phyloP scores from a whole-genome alignment of 2,113 vertebrate genomes.

The Peromyscus leucopus region DNA sequence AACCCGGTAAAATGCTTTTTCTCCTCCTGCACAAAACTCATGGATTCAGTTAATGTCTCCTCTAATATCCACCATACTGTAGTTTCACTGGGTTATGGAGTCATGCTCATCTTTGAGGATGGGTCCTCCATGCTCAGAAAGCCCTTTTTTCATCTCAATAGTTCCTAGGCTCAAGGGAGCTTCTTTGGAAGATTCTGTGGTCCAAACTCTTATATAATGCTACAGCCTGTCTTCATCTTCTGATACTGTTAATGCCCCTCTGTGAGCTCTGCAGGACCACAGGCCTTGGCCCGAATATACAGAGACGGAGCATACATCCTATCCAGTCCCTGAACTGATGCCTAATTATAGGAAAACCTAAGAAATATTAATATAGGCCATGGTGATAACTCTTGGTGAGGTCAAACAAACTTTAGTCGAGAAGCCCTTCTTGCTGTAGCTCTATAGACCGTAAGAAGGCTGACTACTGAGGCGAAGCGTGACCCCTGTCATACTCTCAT shows the following conservation, averaged over 20 bases:
- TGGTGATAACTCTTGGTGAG: neutral
- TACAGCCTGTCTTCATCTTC: neutral
- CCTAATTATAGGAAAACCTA: neutral
- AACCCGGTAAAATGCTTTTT: neutral
- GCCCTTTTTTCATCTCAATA: neutral
- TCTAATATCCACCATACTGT: neutral
- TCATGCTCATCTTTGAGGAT: neutral
- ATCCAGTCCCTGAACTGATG: neutral
- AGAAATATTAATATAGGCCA: neutral
- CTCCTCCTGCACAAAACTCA: neutral
- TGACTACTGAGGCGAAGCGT: neutral
- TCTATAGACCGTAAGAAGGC: neutral
- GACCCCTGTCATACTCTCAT: neutral
- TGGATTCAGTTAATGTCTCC: neutral
- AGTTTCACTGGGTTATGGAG: neutral
- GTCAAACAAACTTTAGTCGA: neutral
- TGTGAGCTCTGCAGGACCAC: neutral
- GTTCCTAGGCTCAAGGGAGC: neutral
- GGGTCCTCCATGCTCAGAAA: neutral
- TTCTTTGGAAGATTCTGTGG: neutral
- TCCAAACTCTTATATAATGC: neutral
- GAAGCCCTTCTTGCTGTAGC: neutral
- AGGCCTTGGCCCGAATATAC: neutral
- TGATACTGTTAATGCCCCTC: neutral
- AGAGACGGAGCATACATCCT: constrained; percentile 1